Evolutionary conservation across 1,140 invertebrate species (phyloP).

Genomic region (Drosophila littoralis): DNA sequence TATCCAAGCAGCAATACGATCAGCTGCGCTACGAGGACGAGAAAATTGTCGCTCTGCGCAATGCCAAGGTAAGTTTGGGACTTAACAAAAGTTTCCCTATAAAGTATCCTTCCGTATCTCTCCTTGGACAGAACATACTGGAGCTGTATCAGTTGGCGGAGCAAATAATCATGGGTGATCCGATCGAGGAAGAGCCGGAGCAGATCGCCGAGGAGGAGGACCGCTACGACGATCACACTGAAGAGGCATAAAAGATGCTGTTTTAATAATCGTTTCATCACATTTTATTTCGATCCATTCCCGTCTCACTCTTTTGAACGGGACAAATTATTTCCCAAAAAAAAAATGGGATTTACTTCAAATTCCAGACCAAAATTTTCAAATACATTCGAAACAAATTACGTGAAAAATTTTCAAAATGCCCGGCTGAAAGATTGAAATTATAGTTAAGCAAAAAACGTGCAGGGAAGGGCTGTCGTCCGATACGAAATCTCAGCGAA

Average conservation of each 20-base stretch:
- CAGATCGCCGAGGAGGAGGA: conserved; percentile 44
- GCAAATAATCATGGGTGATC: conserved; percentile 75
- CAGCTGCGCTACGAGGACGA: conserved; percentile 77
- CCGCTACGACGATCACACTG: conserved; percentile 1
- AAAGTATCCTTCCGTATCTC: neutral
- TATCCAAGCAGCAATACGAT: conserved; percentile 76
- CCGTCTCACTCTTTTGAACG: neutral
- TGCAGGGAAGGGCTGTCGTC: conserved; percentile 3
- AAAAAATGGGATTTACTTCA: neutral
- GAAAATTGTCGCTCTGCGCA: conserved; percentile 68
- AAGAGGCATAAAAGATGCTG: neutral
- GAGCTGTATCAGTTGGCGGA: conserved; percentile 81
- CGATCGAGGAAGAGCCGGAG: conserved; percentile 48
- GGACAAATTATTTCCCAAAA: neutral
- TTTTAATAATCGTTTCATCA: conserved; percentile 5
- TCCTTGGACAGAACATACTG: conserved; percentile 58
- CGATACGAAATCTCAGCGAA: conserved; percentile 41
- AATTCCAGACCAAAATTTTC: conserved; percentile 1
- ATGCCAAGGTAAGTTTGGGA: conserved; percentile 62
- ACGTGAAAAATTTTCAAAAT: neutral
- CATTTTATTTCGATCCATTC: neutral
- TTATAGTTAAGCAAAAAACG: neutral
- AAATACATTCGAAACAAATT: neutral
- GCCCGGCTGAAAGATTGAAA: neutral
- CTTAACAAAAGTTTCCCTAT: no score